Conservation (phyloP, 2,113 vertebrate species). For the Hystrix brachyura region DNA sequence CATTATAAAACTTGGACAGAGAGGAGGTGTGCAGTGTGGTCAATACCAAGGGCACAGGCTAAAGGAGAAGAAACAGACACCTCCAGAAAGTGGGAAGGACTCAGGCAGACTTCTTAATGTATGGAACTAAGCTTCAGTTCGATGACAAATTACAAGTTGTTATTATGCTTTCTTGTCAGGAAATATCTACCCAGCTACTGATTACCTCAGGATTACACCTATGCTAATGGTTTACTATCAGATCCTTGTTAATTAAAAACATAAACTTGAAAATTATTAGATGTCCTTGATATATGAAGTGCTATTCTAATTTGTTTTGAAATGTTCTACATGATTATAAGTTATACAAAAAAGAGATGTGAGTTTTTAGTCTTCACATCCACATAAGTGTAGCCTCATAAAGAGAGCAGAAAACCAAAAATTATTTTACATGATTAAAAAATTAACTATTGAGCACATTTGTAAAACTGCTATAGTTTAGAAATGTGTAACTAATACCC, state of each 20-base stretch:
- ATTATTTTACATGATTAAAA: slow-evolving; percentile 31
- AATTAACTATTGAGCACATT: not conserved
- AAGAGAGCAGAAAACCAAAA: not conserved
- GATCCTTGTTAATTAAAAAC: slow-evolving; percentile 59
- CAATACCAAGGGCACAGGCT: not conserved
- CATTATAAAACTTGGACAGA: not conserved
- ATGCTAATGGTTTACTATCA: not conserved
- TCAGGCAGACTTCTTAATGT: not conserved
- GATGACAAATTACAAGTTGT: not conserved
- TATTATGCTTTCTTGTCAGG: not conserved
- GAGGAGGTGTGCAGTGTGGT: accelerated
- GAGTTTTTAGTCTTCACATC: not conserved
- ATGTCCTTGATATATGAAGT: not conserved
- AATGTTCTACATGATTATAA: slow-evolving; percentile 3
- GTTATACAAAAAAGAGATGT: not conserved
- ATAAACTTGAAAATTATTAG: slow-evolving; percentile 43
- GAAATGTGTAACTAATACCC: not conserved
- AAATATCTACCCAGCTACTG: not conserved
- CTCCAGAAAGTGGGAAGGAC: not conserved
- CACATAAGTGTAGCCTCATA: not conserved
- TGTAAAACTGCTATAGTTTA: not conserved
- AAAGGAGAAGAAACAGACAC: not conserved
- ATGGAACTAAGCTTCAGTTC: not conserved
- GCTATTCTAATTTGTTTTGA: slow-evolving; percentile 24
- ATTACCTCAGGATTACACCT: not conserved